Base-by-base conservation (phyloP, 2,113 vertebrate species). In the Odocoileus hemionus region DNA sequence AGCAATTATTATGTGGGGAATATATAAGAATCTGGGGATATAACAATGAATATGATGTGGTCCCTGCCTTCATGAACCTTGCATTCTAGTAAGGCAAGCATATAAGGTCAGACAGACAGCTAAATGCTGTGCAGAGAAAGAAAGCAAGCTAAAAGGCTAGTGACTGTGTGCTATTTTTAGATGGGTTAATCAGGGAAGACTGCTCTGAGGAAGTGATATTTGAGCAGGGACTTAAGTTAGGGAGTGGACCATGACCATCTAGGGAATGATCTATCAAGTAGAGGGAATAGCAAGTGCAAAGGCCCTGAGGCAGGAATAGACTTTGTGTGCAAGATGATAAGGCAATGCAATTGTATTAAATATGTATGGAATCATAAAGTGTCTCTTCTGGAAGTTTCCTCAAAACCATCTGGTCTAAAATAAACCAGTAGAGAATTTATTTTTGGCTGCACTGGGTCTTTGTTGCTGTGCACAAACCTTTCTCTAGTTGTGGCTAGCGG, bases 191-290 rank as follows among this genome's bases (percentile, higher is more conserved):
- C 96, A 61, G 70, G 82, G 89, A 96, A 94, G 96, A 74, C 97
- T 96, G 94, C 94, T 93, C 95, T 80, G 95, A 98, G 95, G 92
- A 96, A 94, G 92, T 64, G 95, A 87, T 93, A 91, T 76, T 64
- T 96, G 95, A 98, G 70, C 70, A 94, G 70, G 19, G 67, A 95
- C 57, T 91, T 93, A 89, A 74, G 43, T 47, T 39, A 61, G 28
- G 64, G 60, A 86, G 87, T 70, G 9, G 36, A 60, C 39, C 23
- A 10, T 84, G 54, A 26, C 90, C 95, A 76, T 70, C 26, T 87
- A 89, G 58, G 87, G 90, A 93, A 87, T 67, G 76, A 64, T 54
- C 83, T 52, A 7, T 84, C 80, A 74, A 45, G 43, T n/a, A 33
- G 23, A 21, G 45, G 45, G 43, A 86, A 17, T 11, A 50, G 60